phyloP scores from a whole-genome alignment of 2,888 invertebrate species.

The Galeopsomyia nigrocyanea region DNA sequence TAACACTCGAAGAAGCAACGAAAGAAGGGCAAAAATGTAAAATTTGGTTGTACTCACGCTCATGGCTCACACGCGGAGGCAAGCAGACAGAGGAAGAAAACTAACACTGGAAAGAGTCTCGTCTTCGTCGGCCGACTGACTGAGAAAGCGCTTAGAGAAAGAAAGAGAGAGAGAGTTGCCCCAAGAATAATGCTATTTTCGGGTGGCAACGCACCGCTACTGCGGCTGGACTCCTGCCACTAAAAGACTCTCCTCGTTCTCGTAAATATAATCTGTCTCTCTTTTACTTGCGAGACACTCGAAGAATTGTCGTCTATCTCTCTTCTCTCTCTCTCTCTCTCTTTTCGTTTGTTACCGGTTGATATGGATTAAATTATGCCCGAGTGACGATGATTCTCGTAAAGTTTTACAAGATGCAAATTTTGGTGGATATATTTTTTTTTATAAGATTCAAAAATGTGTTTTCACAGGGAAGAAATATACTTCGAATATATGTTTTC shows the following conservation, averaged over 20 bases:
- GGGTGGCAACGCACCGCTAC: conserved; percentile 1
- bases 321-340: not conserved
- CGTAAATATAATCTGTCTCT: conserved; percentile 62
- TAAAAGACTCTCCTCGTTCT: conserved; percentile 64
- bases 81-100: not conserved
- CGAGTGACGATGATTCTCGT: too few relatives aligned
- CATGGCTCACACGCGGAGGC: conserved; percentile 29
- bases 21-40: too few relatives aligned
- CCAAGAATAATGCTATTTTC: conserved; percentile 37
- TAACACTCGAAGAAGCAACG: not conserved
- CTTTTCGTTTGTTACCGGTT: not conserved
- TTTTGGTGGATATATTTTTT: too few relatives aligned
- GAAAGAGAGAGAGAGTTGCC: conserved; percentile 23
- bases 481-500: too few relatives aligned
- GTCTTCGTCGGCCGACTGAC: conserved; percentile 10
- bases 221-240: conserved; percentile 65
- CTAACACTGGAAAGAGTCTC: conserved; percentile 3
- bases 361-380: too few relatives aligned
- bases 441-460: too few relatives aligned
- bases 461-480: too few relatives aligned
- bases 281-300: not conserved
- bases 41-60: conserved; percentile 38
- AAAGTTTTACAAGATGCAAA: too few relatives aligned
- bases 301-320: too few relatives aligned
- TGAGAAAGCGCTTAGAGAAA: conserved; percentile 2